Evolutionary conservation across 2,888 invertebrate genomes (phyloP).

Genomic region (Eristalinus aeneus): DNA sequence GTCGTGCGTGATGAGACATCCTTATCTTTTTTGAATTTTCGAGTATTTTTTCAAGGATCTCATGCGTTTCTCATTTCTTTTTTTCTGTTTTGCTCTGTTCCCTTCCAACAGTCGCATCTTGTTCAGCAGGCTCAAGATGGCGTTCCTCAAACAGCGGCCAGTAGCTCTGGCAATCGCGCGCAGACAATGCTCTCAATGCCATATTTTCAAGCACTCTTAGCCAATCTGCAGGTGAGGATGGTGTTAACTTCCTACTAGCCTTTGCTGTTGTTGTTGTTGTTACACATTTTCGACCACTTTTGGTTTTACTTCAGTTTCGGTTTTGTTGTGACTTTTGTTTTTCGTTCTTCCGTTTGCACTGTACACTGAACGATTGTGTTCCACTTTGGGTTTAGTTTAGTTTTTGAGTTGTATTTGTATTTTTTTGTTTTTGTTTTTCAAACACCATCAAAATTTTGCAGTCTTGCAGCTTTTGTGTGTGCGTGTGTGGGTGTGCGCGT

Average conservation of each 20-base stretch:
- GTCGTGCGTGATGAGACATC: background rate
- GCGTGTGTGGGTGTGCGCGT: background rate
- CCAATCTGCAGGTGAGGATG: constrained; percentile 86
- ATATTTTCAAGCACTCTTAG: constrained; percentile 86
- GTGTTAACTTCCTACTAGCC: constrained; percentile 63
- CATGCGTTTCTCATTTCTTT: background rate
- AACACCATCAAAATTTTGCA: constrained; percentile 51
- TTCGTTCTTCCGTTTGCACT: constrained; percentile 66
- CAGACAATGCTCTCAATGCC: constrained; percentile 82
- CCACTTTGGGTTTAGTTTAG: constrained; percentile 51
- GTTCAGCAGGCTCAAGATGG: constrained; percentile 79
- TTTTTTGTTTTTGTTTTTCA: constrained; percentile 53
- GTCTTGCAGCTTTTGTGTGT: constrained; percentile 61
- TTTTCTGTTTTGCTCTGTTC: constrained; percentile 41
- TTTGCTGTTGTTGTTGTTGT: constrained; percentile 63
- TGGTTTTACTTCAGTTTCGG: constrained; percentile 7
- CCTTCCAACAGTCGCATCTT: constrained; percentile 77
- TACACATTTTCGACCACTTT: constrained; percentile 31
- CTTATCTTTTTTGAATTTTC: background rate
- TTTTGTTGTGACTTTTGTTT: constrained; percentile 30
- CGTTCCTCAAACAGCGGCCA: constrained; percentile 78
- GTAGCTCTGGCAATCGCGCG: constrained; percentile 79
- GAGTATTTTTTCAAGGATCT: background rate
- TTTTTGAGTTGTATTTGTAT: constrained; percentile 28
- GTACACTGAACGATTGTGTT: constrained; percentile 62